Base-by-base conservation (phyloP, 2,113 vertebrate species). In the Cyphotilapia sp. region DNA sequence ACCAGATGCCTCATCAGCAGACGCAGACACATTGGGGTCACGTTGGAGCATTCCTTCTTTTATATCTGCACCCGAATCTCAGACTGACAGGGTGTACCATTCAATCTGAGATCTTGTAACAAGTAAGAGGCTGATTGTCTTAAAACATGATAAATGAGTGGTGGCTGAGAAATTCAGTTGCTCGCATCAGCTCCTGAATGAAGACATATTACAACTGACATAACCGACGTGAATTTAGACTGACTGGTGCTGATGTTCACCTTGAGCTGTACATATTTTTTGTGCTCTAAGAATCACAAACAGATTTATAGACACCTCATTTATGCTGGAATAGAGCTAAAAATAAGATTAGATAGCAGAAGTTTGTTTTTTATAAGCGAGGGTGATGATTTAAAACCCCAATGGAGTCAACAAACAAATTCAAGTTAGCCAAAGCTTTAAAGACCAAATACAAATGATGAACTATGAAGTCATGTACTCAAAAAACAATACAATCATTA, bases 1-100 rank as follows among this genome's bases (percentile, higher is more conserved):
- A 93, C 91, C 93, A 94, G 88, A 92, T 87, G 92, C 92, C 90
- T 95, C 91, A 93, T 95, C 94, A 92, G 90, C 85, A 17, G 11
- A 24, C 19, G 59, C 71, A 94, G 95, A 96, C 93, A 91, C 93
- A 96, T 94, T 93, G 85, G 83, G 95, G 95, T 95, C 93, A 93
- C 85, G 88, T 33, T 31, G 90, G 61, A 93, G 86, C 38, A 7
- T 76, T 85, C 54, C 22, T 88, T 86, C 47, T 84, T 86, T 85
- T 63, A 82, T 76, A 56, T 57, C 89, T 63, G 84, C 78, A 29
- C 84, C 85, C 24, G 2, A 35, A 85, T 61, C 81, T 53, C 84
- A 80, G 54, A 87, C 89, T 88, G 91, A 86, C 93, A 87, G 74
- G 40, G 17, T 51, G 61, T 7, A 53, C 71, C 16, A 8, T 82